Conservation (phyloP, 1,140 invertebrate genomes). For the Neomicropteryx cornuta region DNA sequence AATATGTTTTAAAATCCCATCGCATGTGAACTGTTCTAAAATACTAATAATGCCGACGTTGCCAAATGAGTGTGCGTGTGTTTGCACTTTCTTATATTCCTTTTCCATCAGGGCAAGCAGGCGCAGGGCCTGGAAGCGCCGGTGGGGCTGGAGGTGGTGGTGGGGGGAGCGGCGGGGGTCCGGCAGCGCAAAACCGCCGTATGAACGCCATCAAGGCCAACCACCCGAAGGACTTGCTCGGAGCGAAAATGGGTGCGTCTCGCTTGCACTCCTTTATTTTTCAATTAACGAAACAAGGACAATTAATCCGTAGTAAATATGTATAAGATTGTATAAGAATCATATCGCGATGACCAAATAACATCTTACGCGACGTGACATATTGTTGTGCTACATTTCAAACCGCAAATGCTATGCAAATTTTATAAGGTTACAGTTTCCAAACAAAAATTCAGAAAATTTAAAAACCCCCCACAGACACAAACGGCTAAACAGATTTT, state of each 20-base stretch:
- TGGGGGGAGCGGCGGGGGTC: constrained; percentile 34
- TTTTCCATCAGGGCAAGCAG: too few species aligned
- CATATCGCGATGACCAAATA: constrained; percentile 3
- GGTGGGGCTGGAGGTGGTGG: constrained; percentile 29
- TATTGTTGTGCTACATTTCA: not conserved
- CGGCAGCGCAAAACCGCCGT: constrained; percentile 49
- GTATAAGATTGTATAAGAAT: constrained; percentile 2
- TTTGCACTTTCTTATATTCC: constrained; percentile 3
- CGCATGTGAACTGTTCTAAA: too few species aligned
- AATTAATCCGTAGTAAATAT: constrained; percentile 2
- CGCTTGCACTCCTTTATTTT: constrained; percentile 2
- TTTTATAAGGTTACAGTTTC: not conserved
- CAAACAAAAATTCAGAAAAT: constrained; percentile 1
- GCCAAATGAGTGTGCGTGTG: not conserved
- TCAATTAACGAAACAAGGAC: constrained; percentile 2
- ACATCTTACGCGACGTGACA: not conserved
- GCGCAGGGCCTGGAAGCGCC: constrained; percentile 30
- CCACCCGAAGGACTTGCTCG: constrained; percentile 66
- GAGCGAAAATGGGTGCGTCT: constrained; percentile 60
- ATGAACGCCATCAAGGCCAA: constrained; percentile 76
- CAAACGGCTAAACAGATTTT: too few species aligned
- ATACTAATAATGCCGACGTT: too few species aligned
- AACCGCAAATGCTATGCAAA: not conserved
- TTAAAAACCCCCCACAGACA: too few species aligned
- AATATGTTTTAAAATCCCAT: too few species aligned